Percentiles rank a stretch among this genome's conserved stretches.
phyloP scores from a whole-genome alignment of 2,888 invertebrate species.

The Lordiphosa andalusiaca region DNA sequence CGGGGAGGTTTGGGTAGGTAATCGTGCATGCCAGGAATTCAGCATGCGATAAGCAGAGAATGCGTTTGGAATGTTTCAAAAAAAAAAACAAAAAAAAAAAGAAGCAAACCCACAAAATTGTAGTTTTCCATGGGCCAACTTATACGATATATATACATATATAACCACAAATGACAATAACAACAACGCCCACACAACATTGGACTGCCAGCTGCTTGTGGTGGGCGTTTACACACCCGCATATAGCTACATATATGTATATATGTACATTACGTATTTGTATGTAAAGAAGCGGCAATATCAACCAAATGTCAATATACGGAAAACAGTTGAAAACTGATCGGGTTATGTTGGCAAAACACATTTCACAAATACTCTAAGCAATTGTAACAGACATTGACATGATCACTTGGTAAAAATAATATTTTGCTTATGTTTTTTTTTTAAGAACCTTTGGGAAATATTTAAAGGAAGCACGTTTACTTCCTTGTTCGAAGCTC shows the following conservation, averaged over 20 bases:
- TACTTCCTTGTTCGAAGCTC: too few species aligned
- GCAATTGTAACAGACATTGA: too few species aligned
- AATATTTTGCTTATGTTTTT: too few species aligned
- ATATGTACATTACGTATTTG: not conserved
- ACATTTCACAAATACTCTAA: too few species aligned
- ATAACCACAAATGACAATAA: slow-evolving; percentile 8
- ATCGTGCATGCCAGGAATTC: slow-evolving; percentile 64
- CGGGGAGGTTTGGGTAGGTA: slow-evolving; percentile 8
- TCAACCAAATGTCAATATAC: not conserved
- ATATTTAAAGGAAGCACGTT: too few species aligned
- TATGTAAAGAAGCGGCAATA: not conserved
- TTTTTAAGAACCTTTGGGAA: too few species aligned
- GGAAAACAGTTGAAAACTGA: too few species aligned
- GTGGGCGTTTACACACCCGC: slow-evolving; percentile 33
- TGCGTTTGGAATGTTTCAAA: slow-evolving; percentile 61
- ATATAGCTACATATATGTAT: slow-evolving; percentile 8
- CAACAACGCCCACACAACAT: slow-evolving; percentile 5
- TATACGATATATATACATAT: not conserved
- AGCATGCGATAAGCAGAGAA: slow-evolving; percentile 53
- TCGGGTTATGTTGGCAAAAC: too few species aligned
- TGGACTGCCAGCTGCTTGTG: slow-evolving; percentile 24
- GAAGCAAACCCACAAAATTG: slow-evolving; percentile 1
- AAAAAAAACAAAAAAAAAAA: not conserved
- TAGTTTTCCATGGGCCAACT: slow-evolving; percentile 35
- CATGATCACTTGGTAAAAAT: too few species aligned